phyloP scores from a whole-genome alignment of 2,113 vertebrate species.

The Mirza zaza region DNA sequence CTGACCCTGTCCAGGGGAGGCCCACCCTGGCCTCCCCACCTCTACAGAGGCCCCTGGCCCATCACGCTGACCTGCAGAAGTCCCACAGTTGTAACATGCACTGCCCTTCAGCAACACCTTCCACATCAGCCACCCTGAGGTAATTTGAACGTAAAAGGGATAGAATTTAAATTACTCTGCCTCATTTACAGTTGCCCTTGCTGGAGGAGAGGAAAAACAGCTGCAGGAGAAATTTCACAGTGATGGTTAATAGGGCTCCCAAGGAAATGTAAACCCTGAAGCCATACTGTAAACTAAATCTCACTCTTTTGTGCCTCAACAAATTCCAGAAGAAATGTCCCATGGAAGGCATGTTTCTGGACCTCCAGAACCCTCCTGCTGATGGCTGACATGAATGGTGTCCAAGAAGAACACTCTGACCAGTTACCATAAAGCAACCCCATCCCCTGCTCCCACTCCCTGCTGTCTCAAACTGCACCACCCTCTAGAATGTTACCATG shows the following conservation, averaged over 20 bases:
- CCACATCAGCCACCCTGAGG: neutral
- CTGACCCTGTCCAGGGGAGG: neutral
- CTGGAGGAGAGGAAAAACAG: neutral
- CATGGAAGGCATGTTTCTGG: slow-evolving; percentile 38
- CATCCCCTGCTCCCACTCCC: neutral
- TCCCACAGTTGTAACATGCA: neutral
- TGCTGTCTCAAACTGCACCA: neutral
- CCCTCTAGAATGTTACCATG: neutral
- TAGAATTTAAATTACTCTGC: slow-evolving; percentile 36
- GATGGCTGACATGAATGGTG: slow-evolving; percentile 34
- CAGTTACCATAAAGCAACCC: neutral
- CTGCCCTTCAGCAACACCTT: neutral
- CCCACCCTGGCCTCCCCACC: neutral
- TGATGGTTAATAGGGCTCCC: neutral
- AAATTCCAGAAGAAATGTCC: slow-evolving; percentile 46
- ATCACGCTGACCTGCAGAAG: neutral
- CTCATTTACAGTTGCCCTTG: neutral
- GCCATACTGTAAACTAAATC: neutral
- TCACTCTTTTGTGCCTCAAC: neutral
- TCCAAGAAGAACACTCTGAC: neutral
- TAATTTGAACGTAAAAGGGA: neutral
- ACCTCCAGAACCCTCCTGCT: slow-evolving; percentile 2
- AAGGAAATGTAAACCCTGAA: neutral
- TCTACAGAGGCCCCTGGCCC: rapidly evolving
- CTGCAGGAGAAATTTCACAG: neutral